These are phyloP conservation scores for Leuciscus idus DNA, from an alignment of 2,113 vertebrate species.

Conservation along the genomic window DNA sequence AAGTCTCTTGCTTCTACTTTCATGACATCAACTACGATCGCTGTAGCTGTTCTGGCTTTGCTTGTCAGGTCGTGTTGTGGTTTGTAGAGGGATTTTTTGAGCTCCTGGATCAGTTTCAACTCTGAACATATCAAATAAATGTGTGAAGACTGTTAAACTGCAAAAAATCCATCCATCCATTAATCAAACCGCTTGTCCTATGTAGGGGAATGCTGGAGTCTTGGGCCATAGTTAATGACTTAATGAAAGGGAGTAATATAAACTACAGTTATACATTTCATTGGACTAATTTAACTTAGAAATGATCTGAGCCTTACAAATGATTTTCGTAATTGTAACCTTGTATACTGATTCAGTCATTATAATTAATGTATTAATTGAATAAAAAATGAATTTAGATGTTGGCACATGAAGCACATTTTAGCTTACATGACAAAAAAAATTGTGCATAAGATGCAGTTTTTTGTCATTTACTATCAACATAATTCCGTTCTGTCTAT, in stretches of 20 bases:
- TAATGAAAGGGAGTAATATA: background rate
- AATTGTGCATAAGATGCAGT: background rate
- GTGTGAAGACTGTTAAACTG: background rate
- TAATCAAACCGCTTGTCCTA: background rate
- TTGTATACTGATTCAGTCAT: background rate
- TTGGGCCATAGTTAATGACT: background rate
- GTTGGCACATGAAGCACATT: background rate
- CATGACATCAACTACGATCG: background rate
- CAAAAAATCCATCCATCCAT: background rate
- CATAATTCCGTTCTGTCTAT: background rate
- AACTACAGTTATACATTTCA: background rate
- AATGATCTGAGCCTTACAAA: background rate
- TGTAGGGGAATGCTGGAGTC: constrained; percentile 1
- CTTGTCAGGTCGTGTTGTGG: constrained; percentile 1
- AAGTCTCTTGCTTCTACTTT: background rate
- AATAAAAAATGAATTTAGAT: background rate
- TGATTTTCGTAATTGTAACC: background rate
- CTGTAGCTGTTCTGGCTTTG: constrained; percentile 2
- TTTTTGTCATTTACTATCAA: background rate
- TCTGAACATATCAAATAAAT: background rate
- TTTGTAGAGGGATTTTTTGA: background rate
- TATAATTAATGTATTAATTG: background rate
- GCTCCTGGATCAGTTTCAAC: background rate
- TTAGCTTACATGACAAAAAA: background rate
- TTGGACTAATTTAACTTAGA: background rate